Percentiles rank a stretch among this genome's conserved stretches.
Evolutionary conservation across 2,113 vertebrate species (phyloP).

Genomic region (Athene noctua): DNA sequence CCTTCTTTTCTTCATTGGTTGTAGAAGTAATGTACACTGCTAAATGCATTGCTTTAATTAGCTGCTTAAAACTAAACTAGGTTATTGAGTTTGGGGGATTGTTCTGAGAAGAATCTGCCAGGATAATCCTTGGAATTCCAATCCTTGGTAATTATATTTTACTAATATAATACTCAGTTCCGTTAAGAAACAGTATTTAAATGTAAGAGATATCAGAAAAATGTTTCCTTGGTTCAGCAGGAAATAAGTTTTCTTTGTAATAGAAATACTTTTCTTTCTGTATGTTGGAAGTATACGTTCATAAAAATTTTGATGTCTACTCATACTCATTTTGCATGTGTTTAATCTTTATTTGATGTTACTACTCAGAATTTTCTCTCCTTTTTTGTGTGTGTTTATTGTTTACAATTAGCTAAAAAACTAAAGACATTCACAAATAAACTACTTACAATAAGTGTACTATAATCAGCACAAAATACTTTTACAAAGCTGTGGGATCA

Average conservation of each 20-base stretch:
- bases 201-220: not conserved
- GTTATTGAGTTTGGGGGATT: not conserved
- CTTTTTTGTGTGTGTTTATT: not conserved
- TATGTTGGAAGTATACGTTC: not conserved
- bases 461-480: not conserved
- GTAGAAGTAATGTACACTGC: not conserved
- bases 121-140: not conserved
- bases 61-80: not conserved
- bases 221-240: not conserved
- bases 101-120: not conserved
- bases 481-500: not conserved
- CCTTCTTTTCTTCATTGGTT: not conserved
- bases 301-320: not conserved
- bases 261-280: not conserved
- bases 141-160: not conserved
- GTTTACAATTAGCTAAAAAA: not conserved
- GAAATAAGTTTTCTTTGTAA: not conserved
- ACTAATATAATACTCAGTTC: not conserved
- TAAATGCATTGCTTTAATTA: slow-evolving; percentile 45
- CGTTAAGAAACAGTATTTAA: slow-evolving; percentile 20
- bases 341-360: not conserved
- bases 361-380: not conserved
- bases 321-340: not conserved
- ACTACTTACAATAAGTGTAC: fast-evolving
- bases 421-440: not conserved